These are phyloP conservation scores for Mycteria americana DNA, from an alignment of 2,797 vertebrate species.

Conservation along the genomic window DNA sequence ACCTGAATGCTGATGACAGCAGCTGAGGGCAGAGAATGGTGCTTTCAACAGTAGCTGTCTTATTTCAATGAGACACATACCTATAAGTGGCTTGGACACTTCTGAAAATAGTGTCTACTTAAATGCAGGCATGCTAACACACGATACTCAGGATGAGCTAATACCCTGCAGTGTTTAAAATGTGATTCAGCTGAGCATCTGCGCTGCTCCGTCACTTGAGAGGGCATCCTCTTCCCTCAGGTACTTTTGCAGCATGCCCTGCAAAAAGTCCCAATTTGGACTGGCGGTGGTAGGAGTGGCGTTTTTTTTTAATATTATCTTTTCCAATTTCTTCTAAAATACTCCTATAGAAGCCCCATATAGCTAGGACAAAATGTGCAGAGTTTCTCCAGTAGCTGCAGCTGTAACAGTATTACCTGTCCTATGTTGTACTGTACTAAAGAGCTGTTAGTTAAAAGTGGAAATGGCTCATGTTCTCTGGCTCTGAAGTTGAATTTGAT, in stretches of 20 bases:
- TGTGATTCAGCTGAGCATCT: neutral
- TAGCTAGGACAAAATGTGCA: neutral
- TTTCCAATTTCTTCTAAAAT: neutral
- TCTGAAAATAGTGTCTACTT: neutral
- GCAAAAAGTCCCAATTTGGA: neutral
- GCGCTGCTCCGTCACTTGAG: fast-evolving
- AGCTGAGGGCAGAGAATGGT: neutral
- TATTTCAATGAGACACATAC: neutral
- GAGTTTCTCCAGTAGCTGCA: neutral
- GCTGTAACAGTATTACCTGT: neutral
- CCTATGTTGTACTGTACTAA: neutral
- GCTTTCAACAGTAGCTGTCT: neutral
- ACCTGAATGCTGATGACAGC: neutral
- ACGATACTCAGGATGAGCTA: neutral
- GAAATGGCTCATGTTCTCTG: neutral
- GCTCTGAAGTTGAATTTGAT: neutral
- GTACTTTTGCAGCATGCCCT: neutral
- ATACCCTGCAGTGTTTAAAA: neutral
- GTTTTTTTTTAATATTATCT: neutral
- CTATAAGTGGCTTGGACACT: neutral
- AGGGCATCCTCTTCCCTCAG: neutral
- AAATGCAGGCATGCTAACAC: neutral
- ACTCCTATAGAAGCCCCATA: neutral
- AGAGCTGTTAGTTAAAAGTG: neutral
- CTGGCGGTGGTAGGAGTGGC: neutral